Conservation (phyloP, 2,888 invertebrate genomes). For the Lobophora halterata region DNA sequence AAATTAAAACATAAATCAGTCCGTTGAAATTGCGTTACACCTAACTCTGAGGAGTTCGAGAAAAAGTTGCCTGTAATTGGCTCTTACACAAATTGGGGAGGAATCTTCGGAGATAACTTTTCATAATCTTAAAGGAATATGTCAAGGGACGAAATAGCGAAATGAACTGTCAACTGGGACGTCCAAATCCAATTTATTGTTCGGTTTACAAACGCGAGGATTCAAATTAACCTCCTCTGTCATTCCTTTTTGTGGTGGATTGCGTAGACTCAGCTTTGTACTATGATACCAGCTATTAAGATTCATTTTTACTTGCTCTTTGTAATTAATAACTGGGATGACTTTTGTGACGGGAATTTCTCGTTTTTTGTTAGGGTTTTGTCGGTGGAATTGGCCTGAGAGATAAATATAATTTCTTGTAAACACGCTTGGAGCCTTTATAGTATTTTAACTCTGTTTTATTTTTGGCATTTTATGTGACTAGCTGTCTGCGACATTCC, state of each 20-base stretch:
- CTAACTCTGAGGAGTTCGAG: conserved; percentile 56
- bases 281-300: conserved; percentile 57
- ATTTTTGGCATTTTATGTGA: too few relatives aligned
- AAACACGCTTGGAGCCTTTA: conserved; percentile 13
- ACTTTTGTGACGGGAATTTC: conserved; percentile 37
- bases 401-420: conserved; percentile 20
- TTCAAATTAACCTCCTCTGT: conserved; percentile 69
- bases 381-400: conserved; percentile 29
- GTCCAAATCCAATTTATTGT: conserved; percentile 76
- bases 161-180: conserved; percentile 77
- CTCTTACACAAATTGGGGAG: conserved; percentile 64
- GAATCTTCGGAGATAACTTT: conserved; percentile 63
- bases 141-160: conserved; percentile 68
- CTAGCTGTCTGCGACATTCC: conserved; percentile 4
- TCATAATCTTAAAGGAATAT: conserved; percentile 72
- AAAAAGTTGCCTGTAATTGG: conserved; percentile 59
- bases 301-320: conserved; percentile 52
- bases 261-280: conserved; percentile 45
- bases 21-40: conserved; percentile 56
- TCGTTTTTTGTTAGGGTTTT: conserved; percentile 36
- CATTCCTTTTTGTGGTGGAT: conserved; percentile 58
- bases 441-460: conserved; percentile 2
- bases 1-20: conserved; percentile 65
- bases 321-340: conserved; percentile 36
- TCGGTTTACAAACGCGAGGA: conserved; percentile 66